Evolutionary conservation across 2,113 vertebrate species (phyloP).

Genomic region (Eidolon helvum): DNA sequence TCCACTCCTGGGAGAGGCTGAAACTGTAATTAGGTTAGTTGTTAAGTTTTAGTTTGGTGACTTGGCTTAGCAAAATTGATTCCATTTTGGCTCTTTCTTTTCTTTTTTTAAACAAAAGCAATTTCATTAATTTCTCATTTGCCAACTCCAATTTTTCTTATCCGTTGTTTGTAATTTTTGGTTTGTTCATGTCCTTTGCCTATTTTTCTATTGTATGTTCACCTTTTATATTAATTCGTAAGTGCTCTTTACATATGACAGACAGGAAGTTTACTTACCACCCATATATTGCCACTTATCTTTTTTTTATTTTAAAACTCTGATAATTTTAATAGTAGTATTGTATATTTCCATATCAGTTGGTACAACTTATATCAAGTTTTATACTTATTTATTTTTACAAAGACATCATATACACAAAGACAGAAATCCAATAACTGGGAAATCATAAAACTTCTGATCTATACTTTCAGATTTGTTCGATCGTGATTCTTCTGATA

Average conservation of each 20-base stretch:
- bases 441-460: background rate
- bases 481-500: slow-evolving; percentile 94
- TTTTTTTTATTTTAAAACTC: background rate
- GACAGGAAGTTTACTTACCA: background rate
- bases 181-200: background rate
- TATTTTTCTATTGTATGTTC: background rate
- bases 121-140: slow-evolving; percentile 3
- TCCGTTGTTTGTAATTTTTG: background rate
- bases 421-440: background rate
- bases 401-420: background rate
- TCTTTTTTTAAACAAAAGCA: background rate
- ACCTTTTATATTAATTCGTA: background rate
- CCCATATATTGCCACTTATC: background rate
- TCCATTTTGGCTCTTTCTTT: background rate
- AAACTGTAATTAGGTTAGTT: background rate
- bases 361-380: background rate
- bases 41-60: background rate
- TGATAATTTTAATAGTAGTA: background rate
- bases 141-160: background rate
- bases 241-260: background rate
- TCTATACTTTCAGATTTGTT: slow-evolving; percentile 88
- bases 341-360: background rate
- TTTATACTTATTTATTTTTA: background rate
- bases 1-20: background rate
- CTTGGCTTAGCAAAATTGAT: background rate